Evolutionary conservation across 2,888 invertebrate genomes (phyloP).

Genomic region (Encarsia formosa): DNA sequence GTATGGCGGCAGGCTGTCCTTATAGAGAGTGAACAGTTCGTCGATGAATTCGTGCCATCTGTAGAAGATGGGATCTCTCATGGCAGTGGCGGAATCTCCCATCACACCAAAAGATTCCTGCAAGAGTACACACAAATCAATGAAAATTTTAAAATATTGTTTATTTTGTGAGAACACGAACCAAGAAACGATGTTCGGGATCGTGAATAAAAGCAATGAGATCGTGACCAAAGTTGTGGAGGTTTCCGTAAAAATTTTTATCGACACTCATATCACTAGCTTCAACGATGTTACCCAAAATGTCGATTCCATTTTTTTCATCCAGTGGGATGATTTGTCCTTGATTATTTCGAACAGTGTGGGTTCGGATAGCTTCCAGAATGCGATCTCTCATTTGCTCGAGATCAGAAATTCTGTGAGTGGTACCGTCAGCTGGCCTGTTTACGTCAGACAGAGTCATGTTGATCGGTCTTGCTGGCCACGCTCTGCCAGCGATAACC

Average conservation of each 20-base stretch:
- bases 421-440: slow-evolving; percentile 58
- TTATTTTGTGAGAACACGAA: slow-evolving; percentile 38
- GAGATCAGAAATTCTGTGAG: slow-evolving; percentile 64
- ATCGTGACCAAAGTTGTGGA: slow-evolving; percentile 81
- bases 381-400: slow-evolving; percentile 74
- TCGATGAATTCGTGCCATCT: slow-evolving; percentile 80
- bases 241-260: slow-evolving; percentile 67
- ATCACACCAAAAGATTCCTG: slow-evolving; percentile 78
- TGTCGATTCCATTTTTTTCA: slow-evolving; percentile 70
- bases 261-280: slow-evolving; percentile 65
- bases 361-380: slow-evolving; percentile 66
- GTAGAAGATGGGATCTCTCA: slow-evolving; percentile 84
- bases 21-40: slow-evolving; percentile 72
- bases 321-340: slow-evolving; percentile 59
- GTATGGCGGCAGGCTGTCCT: slow-evolving; percentile 67
- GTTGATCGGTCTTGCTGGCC: slow-evolving; percentile 67
- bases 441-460: slow-evolving; percentile 60
- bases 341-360: slow-evolving; percentile 57
- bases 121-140: neutral
- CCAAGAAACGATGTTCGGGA: slow-evolving; percentile 71
- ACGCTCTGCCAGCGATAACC: slow-evolving; percentile 68
- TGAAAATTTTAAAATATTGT: neutral
- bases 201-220: slow-evolving; percentile 75
- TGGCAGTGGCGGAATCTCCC: slow-evolving; percentile 79
- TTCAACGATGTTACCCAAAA: slow-evolving; percentile 77